Percentiles rank a stretch among this genome's conserved stretches.
Evolutionary conservation across 2,113 vertebrate genomes (phyloP).

Genomic region (Phrynosoma blainvillii): DNA sequence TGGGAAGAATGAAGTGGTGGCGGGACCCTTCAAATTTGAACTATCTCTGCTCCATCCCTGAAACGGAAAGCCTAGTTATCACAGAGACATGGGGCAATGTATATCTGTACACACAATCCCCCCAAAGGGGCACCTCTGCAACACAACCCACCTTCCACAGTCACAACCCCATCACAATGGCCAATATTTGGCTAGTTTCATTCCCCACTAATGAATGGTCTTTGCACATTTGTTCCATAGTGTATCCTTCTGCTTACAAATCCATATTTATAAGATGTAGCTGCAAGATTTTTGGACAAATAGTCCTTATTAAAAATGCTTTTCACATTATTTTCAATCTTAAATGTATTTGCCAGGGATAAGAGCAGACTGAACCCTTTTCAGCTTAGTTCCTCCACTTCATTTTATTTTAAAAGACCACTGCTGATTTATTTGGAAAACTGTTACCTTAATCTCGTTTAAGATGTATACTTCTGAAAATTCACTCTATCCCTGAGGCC

Average conservation of each 20-base stretch:
- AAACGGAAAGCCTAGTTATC: background rate
- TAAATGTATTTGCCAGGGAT: conserved; percentile 7
- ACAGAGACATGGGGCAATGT: background rate
- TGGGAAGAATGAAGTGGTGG: too few relatives aligned
- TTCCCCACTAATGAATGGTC: background rate
- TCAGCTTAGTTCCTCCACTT: background rate
- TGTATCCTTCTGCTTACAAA: conserved; percentile 27
- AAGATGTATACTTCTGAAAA: conserved; percentile 14
- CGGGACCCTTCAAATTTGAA: background rate
- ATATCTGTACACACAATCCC: background rate
- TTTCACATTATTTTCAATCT: conserved; percentile 35
- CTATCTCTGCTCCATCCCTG: background rate
- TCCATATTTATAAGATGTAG: conserved; percentile 42
- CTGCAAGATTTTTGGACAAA: conserved; percentile 46
- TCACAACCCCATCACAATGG: too few relatives aligned
- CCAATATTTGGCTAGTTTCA: conserved; percentile 25
- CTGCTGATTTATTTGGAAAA: background rate
- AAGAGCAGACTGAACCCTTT: background rate
- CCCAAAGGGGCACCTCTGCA: background rate
- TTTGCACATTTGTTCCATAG: conserved; percentile 23
- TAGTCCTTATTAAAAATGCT: conserved; percentile 54
- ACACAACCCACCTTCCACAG: background rate
- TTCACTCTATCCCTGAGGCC: background rate
- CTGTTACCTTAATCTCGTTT: background rate
- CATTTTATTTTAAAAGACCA: background rate